Evolutionary conservation across 1,140 invertebrate genomes (phyloP).

Genomic region (Megalopta genalis): DNA sequence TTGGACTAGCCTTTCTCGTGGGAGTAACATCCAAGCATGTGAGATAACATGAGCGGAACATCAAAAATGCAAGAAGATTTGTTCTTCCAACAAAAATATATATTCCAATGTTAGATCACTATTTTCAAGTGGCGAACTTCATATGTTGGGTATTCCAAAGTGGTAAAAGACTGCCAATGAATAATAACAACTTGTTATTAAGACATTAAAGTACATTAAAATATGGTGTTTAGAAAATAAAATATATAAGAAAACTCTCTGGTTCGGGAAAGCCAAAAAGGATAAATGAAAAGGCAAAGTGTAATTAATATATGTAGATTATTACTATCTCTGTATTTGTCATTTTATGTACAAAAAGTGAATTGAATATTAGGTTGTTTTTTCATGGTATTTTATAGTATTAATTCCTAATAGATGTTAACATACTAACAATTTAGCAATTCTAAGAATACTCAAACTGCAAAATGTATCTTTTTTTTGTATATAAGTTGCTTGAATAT

Average conservation of each 20-base stretch:
- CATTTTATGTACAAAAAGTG: too few species aligned
- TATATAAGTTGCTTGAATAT: too few species aligned
- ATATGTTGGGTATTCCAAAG: slow-evolving; percentile 5
- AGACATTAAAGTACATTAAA: slow-evolving; percentile 9
- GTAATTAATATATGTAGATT: too few species aligned
- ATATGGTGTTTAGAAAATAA: neutral
- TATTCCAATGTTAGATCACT: slow-evolving; percentile 7
- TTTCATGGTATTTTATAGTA: too few species aligned
- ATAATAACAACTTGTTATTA: slow-evolving; percentile 45
- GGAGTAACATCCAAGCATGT: slow-evolving; percentile 10
- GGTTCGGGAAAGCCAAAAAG: neutral
- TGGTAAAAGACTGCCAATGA: slow-evolving; percentile 30
- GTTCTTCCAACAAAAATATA: slow-evolving; percentile 28
- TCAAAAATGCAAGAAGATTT: neutral
- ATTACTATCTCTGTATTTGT: too few species aligned
- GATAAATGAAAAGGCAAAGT: slow-evolving; percentile 2
- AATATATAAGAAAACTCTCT: neutral
- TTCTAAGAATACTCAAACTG: too few species aligned
- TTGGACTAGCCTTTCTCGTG: neutral
- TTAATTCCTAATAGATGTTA: too few species aligned
- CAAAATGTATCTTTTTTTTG: too few species aligned
- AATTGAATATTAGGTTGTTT: too few species aligned
- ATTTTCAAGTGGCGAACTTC: slow-evolving; percentile 11
- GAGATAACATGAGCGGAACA: slow-evolving; percentile 6
- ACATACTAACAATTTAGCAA: too few species aligned